Evolutionary conservation across 2,888 invertebrate genomes (phyloP), one percentile per base, ranked within the genome.

Genomic region (Meiosimyza decipiens): DNA sequence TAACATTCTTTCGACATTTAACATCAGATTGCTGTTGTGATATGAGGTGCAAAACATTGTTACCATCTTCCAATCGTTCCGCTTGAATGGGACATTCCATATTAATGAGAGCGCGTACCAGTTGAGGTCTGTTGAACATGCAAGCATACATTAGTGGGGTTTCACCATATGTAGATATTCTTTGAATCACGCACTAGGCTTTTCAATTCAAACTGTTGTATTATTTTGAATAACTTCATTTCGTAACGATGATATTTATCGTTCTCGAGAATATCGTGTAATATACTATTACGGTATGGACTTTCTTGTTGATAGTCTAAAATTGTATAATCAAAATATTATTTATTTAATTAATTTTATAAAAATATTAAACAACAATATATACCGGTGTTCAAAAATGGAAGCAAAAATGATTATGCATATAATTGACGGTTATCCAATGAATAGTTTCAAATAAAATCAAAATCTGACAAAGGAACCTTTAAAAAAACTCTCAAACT

Each of bases 221-320:
- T 57, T 57, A 57, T 57, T 57, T 57, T 57, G n/a, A 28, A 57
- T 2, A 57, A 5, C 18, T n/a, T 28, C 28, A 57, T 57, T 57
- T 57, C 57, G 57, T 57, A 57, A 13, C 18, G 13, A 6, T 57
- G 12, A 12, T 28, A 15, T 13, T 57, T n/a, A 22, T 15, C n/a
- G 11, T 18, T 13, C 13, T 6, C 11, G 3, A 57, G 28, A 28
- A 57, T 57, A 28, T 57, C 57, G 18, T 57, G 57, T 13, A 57
- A 28, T 57, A 57, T 57, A 28, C 57, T 57, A 28, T 57, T 57
- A 3, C 22, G 13, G 22, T 3, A 22, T 28, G 18, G 57, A 28
- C 28, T 22, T 57, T 28, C 12, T 4, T 28, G 57, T 57, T 57
- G 28, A 28, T 57, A 57, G 28, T 11, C 57, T 57, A 6, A 12